Evolutionary conservation across 2,888 invertebrate species (phyloP).

Genomic region (Cryptocheilus praepositus): DNA sequence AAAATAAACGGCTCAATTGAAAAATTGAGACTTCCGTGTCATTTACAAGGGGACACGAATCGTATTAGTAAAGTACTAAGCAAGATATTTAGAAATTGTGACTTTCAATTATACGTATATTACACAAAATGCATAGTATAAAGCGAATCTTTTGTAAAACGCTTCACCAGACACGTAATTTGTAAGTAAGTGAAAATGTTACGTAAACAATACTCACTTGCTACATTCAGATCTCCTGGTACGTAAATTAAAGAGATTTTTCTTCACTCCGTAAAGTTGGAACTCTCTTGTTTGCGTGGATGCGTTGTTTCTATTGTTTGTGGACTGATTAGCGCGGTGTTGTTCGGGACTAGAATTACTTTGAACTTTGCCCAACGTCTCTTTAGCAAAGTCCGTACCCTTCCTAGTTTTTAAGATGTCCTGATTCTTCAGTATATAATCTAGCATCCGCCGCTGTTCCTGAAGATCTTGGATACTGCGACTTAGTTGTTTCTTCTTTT

Average conservation of each 20-base stretch:
- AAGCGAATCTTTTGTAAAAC: too few relatives aligned
- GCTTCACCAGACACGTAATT: neutral
- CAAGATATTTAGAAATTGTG: too few relatives aligned
- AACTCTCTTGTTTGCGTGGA: constrained; percentile 31
- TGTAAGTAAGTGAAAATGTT: neutral
- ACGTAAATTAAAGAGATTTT: constrained; percentile 62
- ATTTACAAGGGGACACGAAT: too few relatives aligned
- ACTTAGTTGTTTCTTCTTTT: constrained; percentile 61
- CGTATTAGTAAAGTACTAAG: too few relatives aligned
- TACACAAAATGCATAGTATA: too few relatives aligned
- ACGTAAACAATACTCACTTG: constrained; percentile 35
- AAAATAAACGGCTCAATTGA: too few relatives aligned
- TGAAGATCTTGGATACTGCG: constrained; percentile 69
- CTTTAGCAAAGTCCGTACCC: constrained; percentile 54
- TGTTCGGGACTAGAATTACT: constrained; percentile 27
- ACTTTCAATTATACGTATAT: too few relatives aligned
- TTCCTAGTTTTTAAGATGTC: constrained; percentile 57
- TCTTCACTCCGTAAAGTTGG: constrained; percentile 52
- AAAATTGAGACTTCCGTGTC: too few relatives aligned
- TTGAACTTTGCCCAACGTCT: constrained; percentile 48
- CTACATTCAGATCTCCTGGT: constrained; percentile 60
- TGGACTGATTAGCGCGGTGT: constrained; percentile 19
- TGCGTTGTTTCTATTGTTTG: constrained; percentile 35
- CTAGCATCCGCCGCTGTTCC: constrained; percentile 68
- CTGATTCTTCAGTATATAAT: constrained; percentile 64